These are phyloP conservation scores for Dugesia japonica DNA, from an alignment of 2,888 invertebrate species.

Conservation along the genomic window DNA sequence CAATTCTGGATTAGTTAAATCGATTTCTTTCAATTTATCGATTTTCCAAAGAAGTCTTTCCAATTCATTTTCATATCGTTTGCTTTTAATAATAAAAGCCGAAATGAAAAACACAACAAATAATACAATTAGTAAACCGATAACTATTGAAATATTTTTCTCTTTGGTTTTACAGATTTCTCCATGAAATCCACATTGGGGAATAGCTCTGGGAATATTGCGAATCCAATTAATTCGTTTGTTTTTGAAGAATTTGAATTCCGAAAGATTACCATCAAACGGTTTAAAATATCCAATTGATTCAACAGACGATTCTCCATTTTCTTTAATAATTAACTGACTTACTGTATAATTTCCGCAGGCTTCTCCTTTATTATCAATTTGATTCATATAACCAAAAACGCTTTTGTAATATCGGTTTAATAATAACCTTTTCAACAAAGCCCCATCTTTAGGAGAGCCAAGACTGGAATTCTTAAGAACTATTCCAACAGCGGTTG, in stretches of 20 bases:
- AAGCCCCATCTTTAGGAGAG: not conserved
- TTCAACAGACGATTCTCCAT: not conserved
- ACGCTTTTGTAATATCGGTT: slow-evolving; percentile 4
- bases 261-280: not conserved
- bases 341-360: slow-evolving; percentile 25
- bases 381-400: slow-evolving; percentile 26
- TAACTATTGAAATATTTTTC: not conserved
- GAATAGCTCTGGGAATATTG: slow-evolving; percentile 13
- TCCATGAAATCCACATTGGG: slow-evolving; percentile 24
- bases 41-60: slow-evolving; percentile 29
- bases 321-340: not conserved
- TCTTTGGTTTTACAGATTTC: not conserved
- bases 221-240: slow-evolving; percentile 25
- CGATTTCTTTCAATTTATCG: not conserved
- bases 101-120: not conserved
- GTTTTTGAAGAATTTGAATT: not conserved
- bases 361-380: slow-evolving; percentile 22
- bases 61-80: slow-evolving; percentile 22
- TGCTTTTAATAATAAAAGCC: slow-evolving; percentile 9
- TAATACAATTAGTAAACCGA: not conserved
- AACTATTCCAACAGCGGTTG: slow-evolving; percentile 20
- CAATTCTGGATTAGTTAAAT: not conserved
- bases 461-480: not conserved
- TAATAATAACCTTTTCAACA: not conserved
- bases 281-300: slow-evolving; percentile 24